Conservation (phyloP, 2,888 invertebrate species). For the Oscheius sp. region DNA sequence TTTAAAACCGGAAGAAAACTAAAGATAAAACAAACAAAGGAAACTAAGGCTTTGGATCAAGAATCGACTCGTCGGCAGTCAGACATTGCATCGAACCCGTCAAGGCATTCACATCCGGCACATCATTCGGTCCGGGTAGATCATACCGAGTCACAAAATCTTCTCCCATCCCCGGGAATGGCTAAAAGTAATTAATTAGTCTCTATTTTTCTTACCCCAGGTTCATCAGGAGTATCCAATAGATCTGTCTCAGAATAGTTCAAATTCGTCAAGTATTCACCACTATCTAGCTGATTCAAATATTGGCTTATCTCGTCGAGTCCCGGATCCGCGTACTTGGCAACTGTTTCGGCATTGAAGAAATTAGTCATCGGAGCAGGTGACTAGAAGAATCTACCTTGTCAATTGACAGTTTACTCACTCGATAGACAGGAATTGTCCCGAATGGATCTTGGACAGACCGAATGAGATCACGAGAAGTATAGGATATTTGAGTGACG, state of each 20-base stretch:
- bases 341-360: not conserved
- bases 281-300: not conserved
- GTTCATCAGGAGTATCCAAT: not conserved
- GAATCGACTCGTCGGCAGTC: not conserved
- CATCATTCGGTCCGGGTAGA: not conserved
- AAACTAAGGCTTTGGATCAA: not conserved
- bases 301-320: not conserved
- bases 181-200: not conserved
- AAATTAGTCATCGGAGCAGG: not conserved
- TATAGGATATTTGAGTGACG: too few relatives aligned
- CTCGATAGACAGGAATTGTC: too few relatives aligned
- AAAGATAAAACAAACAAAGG: conserved; percentile 3
- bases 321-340: not conserved
- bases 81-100: conserved; percentile 9
- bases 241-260: not conserved
- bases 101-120: conserved; percentile 4
- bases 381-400: not conserved
- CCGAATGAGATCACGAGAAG: too few relatives aligned
- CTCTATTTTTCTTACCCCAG: not conserved
- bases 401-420: too few relatives aligned
- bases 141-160: conserved; percentile 4
- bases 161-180: conserved; percentile 15
- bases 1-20: not conserved
- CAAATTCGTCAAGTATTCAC: not conserved
- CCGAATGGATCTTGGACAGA: too few relatives aligned